phyloP scores from a whole-genome alignment of 2,888 invertebrate species.

The Mayetiola destructor region DNA sequence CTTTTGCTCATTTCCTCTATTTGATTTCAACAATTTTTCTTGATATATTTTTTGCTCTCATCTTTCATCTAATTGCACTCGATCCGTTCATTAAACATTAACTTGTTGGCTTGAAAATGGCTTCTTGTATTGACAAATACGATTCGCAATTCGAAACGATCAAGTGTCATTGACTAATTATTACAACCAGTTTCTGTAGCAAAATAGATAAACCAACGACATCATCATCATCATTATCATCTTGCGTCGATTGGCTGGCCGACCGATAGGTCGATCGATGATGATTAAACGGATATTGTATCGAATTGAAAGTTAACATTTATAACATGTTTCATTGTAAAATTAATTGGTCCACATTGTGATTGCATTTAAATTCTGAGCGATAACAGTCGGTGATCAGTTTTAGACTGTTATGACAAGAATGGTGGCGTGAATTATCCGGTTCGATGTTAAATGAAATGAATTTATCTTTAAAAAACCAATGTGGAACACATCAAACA shows the following conservation, averaged over 20 bases:
- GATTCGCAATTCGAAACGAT: conserved; percentile 4
- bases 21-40: not conserved
- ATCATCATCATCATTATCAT: too few relatives aligned
- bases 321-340: too few relatives aligned
- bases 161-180: conserved; percentile 7
- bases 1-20: not conserved
- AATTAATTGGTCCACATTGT: too few relatives aligned
- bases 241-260: not conserved
- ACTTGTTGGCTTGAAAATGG: not conserved
- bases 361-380: too few relatives aligned
- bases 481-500: conserved; percentile 7
- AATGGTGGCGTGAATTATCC: conserved; percentile 8
- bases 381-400: too few relatives aligned
- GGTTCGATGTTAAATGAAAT: too few relatives aligned
- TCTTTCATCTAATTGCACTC: not conserved
- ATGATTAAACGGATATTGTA: too few relatives aligned
- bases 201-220: too few relatives aligned
- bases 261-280: too few relatives aligned
- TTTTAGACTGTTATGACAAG: conserved; percentile 3
- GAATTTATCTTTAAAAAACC: too few relatives aligned
- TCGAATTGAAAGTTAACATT: too few relatives aligned
- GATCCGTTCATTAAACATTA: conserved; percentile 1
- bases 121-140: conserved; percentile 4
- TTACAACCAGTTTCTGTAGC: conserved; percentile 7
- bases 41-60: not conserved